Evolutionary conservation across 2,888 invertebrate genomes (phyloP).

Genomic region (Prostheceraeus crozeri): DNA sequence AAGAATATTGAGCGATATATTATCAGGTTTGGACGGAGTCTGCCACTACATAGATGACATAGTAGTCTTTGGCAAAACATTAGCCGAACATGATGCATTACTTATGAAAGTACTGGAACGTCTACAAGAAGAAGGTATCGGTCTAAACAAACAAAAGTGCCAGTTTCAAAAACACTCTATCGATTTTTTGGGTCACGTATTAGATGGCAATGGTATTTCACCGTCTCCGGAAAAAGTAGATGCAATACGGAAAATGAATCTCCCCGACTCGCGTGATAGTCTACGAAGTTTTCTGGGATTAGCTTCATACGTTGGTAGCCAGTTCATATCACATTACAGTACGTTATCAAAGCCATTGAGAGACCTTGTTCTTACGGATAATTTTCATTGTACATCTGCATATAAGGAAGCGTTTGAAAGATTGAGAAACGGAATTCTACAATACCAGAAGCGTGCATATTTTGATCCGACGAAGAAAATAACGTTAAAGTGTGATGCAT

Average conservation of each 20-base stretch:
- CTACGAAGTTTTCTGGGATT: conserved; percentile 24
- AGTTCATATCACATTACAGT: conserved; percentile 30
- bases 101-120: conserved; percentile 16
- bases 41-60: not conserved
- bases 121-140: conserved; percentile 29
- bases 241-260: conserved; percentile 9
- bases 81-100: conserved; percentile 21
- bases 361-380: conserved; percentile 10
- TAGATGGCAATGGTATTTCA: conserved; percentile 10
- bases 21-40: conserved; percentile 13
- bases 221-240: conserved; percentile 13
- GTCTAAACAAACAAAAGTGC: conserved; percentile 30
- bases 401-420: conserved; percentile 18
- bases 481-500: conserved; percentile 14
- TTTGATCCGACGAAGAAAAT: conserved; percentile 18
- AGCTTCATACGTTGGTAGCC: conserved; percentile 18
- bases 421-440: not conserved
- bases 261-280: not conserved
- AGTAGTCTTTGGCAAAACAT: not conserved
- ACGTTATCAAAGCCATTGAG: conserved; percentile 16
- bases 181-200: conserved; percentile 26
- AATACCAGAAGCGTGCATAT: conserved; percentile 8
- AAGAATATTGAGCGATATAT: conserved; percentile 5
- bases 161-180: no score
- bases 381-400: conserved; percentile 17